Base-by-base conservation (phyloP, 2,888 invertebrate genomes). In the Cataglyphis rosenhaueri region DNA sequence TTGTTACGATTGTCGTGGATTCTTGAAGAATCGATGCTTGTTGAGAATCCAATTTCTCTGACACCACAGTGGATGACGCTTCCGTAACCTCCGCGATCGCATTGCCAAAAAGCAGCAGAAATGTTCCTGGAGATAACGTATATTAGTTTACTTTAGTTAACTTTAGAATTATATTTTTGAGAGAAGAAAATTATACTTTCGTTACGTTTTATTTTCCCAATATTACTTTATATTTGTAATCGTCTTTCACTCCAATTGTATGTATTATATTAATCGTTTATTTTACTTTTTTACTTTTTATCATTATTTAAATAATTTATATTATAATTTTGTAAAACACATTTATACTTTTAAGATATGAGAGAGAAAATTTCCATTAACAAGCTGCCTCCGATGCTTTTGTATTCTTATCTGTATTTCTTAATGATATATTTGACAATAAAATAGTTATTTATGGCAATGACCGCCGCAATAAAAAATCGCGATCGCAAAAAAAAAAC, bases 31-130 rank as follows among this genome's bases (percentile, higher is more conserved):
- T 61, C 62, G 57, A 29, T 32, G 38, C 5, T 18, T 25, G 41
- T 12, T 62, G 66, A 10, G 8, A 71, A 8, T 88, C 75, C 6
- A 12, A 9, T 15, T 71, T 83, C 6, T 68, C 84, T 2, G 64
- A 25, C 15, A 35, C 9, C 12, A 44, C 12, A 75, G 18, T 3
- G 76, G 65, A 12, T 44, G 41, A 12, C 44, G 32, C 79, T 59
- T 82, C 64, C n/a, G 76, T 61, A n/a, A 84, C 59, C 59, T 88
- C 78, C 3, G 85, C 87, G 48, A 76, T 52, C 10, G 65, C 66
- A 66, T 84, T 79, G 83, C 84, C 74, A 57, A 79, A 87, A 68
- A 91, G 81, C 68, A 92, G 83, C 81, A 92, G 81, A 48, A 89
- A 84, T 35, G 87, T 68, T 8, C 89, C 92, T 92, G 85, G 61